Evolutionary conservation across 64 coral and sea anemone species (phyloP).

Genomic region (Dendronephthya gigantea): DNA sequence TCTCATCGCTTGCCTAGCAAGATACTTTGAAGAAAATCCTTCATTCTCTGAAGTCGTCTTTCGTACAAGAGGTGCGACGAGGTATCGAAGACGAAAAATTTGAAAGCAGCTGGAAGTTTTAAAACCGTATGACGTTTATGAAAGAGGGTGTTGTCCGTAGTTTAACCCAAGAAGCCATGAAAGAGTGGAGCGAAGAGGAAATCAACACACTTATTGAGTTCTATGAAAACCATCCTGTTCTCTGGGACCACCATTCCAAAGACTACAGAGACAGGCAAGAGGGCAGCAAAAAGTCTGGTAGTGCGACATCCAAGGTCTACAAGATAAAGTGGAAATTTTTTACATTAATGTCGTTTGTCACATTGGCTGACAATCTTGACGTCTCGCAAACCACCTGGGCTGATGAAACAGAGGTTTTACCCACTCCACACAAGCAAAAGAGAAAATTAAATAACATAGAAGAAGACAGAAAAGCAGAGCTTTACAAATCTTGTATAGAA

Average conservation of each 20-base stretch:
- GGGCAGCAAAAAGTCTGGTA: neutral
- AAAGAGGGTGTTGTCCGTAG: neutral
- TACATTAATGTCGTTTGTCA: neutral
- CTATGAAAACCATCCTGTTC: neutral
- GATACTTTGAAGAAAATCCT: neutral
- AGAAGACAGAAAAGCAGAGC: neutral
- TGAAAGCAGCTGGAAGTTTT: slow-evolving; percentile 11
- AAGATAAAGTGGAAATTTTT: slow-evolving; percentile 13
- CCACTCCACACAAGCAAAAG: neutral
- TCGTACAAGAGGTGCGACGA: neutral
- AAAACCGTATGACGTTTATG: neutral
- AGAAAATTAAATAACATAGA: neutral
- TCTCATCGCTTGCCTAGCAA: no score
- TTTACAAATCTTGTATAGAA: neutral
- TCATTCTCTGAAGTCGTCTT: neutral
- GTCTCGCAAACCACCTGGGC: neutral
- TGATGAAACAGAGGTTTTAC: neutral
- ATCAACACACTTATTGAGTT: neutral
- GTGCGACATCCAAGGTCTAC: neutral
- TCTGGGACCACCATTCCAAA: neutral
- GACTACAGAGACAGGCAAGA: neutral
- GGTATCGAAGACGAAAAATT: neutral
- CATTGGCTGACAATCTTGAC: neutral
- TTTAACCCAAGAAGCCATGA: neutral
- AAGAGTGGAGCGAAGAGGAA: neutral